Base-by-base conservation (phyloP, 2,888 invertebrate species). In the Ophraella communa region DNA sequence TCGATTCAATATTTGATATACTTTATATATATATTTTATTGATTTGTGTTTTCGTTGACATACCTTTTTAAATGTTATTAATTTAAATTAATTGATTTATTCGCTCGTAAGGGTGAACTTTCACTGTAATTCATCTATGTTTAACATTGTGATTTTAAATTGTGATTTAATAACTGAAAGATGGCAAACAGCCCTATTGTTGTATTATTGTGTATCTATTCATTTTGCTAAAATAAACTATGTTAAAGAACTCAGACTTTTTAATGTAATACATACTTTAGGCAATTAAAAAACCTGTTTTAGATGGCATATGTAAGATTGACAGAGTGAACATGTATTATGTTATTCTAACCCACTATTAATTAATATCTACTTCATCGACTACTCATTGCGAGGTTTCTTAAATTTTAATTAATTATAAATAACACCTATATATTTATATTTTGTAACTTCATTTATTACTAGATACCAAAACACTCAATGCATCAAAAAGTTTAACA, bases 91-190 rank as follows among this genome's bases (percentile, higher is more conserved):
- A 64, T 59, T 70, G 67, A 69, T 61, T 73, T 68, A 65, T 72
- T 72, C 62, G 68, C 64, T 66, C 64, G 65, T 67, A 68, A 64
- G 57, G 69, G 70, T 73, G 71, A 69, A 73, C 71, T 74, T 72
- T 73, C 72, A 72, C 68, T 73, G 70, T 73, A 73, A n/a, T 58
- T 71, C 73, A 73, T 60, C 49, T 58, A 66, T 63, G 70, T 70
- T 72, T 67, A 70, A 73, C 62, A 75, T 73, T 78, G 78, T 78
- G 78, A 78, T 78, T 78, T 76, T 78, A 78, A 73, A 78, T 76
- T 78, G 78, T 78, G 78, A 78, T 78, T 76, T 73, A 74, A 39
- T 39, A 17, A 74, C 69, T 70, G 69, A 70, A 66, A 70, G 75
- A 56, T 63, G 71, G 73, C 71, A 68, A 62, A 67, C 65, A 71